A percentile compares a stretch with the other conserved stretches of the same genome.
Evolutionary conservation across 1,140 invertebrate genomes (phyloP).

Genomic region (Lamellibrachia luymesi): DNA sequence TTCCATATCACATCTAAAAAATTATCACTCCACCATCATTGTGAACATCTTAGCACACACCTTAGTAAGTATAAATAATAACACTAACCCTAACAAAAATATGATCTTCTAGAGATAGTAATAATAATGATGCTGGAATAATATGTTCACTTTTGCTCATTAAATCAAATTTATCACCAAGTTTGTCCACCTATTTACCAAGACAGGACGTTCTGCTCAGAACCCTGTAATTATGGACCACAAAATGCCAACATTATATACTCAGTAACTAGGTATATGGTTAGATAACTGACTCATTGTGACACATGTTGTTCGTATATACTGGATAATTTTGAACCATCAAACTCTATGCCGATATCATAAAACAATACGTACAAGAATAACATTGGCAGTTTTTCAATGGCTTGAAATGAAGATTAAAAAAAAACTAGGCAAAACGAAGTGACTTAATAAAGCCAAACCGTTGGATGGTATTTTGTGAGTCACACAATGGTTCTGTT

Average conservation of each 20-base stretch:
- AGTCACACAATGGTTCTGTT: too few relatives aligned
- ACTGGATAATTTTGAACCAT: neutral
- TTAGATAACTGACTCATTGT: neutral
- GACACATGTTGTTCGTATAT: neutral
- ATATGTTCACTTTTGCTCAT: neutral
- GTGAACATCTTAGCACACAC: too few relatives aligned
- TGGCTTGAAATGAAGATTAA: too few relatives aligned
- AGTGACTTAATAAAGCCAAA: too few relatives aligned
- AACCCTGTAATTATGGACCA: neutral
- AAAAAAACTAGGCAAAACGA: too few relatives aligned
- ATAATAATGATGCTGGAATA: neutral
- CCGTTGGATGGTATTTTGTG: too few relatives aligned
- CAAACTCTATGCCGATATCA: neutral
- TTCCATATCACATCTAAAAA: too few relatives aligned
- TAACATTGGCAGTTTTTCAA: neutral
- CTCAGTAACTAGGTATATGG: neutral
- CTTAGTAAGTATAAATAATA: too few relatives aligned
- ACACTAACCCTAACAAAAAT: neutral
- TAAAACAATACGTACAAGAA: neutral
- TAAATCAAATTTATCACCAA: neutral
- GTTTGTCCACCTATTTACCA: neutral
- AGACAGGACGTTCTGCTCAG: neutral
- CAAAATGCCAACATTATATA: neutral
- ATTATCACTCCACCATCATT: too few relatives aligned
- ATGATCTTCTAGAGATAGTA: neutral